Conservation (phyloP, 2,113 vertebrate genomes). For the Oncorhynchus clarkii region DNA sequence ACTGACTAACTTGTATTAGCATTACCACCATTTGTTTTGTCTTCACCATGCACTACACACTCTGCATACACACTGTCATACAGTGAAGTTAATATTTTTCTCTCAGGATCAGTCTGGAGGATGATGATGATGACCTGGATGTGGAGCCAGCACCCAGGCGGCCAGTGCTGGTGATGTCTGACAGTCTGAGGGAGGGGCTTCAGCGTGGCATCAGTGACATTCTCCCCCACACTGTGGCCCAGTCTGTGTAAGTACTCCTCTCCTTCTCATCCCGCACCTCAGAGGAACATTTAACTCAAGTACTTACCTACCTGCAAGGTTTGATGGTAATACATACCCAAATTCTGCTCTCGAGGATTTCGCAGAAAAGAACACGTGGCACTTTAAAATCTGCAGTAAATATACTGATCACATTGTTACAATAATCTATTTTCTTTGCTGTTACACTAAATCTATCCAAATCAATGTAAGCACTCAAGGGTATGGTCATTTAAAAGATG, state of each 20-base stretch:
- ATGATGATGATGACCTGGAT: conserved; percentile 74
- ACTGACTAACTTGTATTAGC: no score
- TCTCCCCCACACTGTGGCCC: conserved; percentile 75
- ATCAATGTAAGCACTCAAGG: no score
- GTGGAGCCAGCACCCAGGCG: conserved; percentile 66
- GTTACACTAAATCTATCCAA: not conserved
- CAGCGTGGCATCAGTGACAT: conserved; percentile 76
- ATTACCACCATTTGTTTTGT: no score
- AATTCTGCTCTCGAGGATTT: no score
- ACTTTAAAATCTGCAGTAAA: no score
- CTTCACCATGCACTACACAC: not conserved
- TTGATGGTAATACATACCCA: no score
- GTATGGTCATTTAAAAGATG: no score
- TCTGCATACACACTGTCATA: not conserved
- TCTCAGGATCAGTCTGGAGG: conserved; percentile 75
- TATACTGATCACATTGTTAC: no score
- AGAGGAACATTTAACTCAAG: not conserved
- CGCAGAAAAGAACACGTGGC: no score
- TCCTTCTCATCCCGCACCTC: not conserved
- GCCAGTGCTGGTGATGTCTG: conserved; percentile 76
- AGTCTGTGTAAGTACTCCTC: conserved; percentile 72
- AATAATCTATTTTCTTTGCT: not conserved
- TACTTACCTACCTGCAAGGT: not conserved
- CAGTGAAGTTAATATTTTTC: conserved; percentile 22
- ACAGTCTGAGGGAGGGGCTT: conserved; percentile 77